These are phyloP conservation scores for Oncorhynchus mykiss DNA, from an alignment of 2,113 vertebrate species.

Conservation along the genomic window DNA sequence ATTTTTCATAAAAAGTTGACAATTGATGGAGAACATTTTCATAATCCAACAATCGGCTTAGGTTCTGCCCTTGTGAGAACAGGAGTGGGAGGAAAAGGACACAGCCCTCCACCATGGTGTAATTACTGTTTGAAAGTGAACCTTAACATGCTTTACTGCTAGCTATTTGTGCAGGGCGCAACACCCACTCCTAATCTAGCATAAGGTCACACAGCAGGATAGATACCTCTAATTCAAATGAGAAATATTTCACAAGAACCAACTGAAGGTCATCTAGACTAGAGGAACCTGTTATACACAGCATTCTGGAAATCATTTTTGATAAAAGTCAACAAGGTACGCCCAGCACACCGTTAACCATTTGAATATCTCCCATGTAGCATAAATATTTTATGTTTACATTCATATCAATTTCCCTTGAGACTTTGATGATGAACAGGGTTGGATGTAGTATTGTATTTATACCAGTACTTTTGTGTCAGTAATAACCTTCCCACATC, in stretches of 20 bases:
- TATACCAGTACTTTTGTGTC: too few relatives aligned
- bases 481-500: too few relatives aligned
- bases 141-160: background rate
- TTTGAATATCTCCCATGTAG: too few relatives aligned
- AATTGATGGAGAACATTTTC: background rate
- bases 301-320: background rate
- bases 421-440: too few relatives aligned
- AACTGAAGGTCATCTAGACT: constrained; percentile 4
- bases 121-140: constrained; percentile 6
- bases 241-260: constrained; percentile 12
- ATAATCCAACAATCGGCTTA: background rate
- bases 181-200: background rate
- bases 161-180: background rate
- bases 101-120: background rate
- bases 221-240: constrained; percentile 18
- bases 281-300: background rate
- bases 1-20: too few relatives aligned
- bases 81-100: background rate
- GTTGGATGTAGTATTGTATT: too few relatives aligned
- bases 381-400: too few relatives aligned
- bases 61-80: background rate
- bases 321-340: background rate
- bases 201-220: constrained; percentile 2
- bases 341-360: too few relatives aligned
- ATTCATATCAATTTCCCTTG: too few relatives aligned